These are phyloP conservation scores for Albula glossodonta DNA, from an alignment of 2,113 vertebrate species.

Conservation along the genomic window DNA sequence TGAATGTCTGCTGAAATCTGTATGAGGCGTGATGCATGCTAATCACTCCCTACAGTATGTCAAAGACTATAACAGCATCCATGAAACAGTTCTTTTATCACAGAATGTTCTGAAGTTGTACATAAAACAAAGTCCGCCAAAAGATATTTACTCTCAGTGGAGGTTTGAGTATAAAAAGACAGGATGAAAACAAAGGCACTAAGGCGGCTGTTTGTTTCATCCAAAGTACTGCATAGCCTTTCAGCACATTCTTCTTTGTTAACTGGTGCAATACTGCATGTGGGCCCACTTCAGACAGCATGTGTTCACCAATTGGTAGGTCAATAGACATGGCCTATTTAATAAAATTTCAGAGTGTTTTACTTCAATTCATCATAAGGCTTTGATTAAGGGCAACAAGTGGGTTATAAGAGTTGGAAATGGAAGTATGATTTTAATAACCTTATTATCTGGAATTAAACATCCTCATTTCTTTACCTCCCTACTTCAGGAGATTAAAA, in stretches of 20 bases:
- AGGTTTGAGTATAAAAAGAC: not conserved
- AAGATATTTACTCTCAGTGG: not conserved
- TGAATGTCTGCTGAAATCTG: not conserved
- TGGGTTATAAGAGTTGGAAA: slow-evolving; percentile 38
- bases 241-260: not conserved
- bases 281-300: not conserved
- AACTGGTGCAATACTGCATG: not conserved
- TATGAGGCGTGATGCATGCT: not conserved
- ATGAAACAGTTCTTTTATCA: not conserved
- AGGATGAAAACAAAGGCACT: too few species aligned
- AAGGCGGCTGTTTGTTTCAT: too few species aligned
- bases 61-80: not conserved
- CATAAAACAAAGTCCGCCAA: too few species aligned
- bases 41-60: not conserved
- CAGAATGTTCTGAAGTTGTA: too few species aligned
- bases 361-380: slow-evolving; percentile 55
- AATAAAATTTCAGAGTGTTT: slow-evolving; percentile 55
- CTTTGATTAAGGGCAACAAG: slow-evolving; percentile 61
- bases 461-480: slow-evolving; percentile 9
- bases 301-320: not conserved
- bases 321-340: not conserved
- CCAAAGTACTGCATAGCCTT: too few species aligned
- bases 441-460: slow-evolving; percentile 48
- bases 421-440: slow-evolving; percentile 52
- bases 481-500: slow-evolving; percentile 28